Evolutionary conservation across 2,113 vertebrate genomes (phyloP).

Genomic region (Halichoerus grypus): DNA sequence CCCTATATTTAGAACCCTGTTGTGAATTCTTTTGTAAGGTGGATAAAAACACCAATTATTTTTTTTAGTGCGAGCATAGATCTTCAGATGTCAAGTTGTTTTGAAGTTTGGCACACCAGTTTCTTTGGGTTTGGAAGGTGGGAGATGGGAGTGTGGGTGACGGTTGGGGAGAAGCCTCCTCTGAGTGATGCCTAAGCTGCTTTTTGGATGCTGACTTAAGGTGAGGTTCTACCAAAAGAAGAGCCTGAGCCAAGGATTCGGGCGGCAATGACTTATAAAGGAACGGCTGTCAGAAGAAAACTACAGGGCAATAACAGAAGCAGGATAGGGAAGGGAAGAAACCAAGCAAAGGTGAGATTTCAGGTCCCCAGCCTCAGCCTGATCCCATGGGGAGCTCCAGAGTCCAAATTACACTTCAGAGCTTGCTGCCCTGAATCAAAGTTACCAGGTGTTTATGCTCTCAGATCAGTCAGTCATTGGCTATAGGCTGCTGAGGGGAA

Average conservation of each 20-base stretch:
- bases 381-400: not conserved
- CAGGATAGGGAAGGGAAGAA: not conserved
- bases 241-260: not conserved
- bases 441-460: not conserved
- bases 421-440: not conserved
- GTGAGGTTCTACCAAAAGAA: not conserved
- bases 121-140: not conserved
- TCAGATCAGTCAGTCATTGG: not conserved
- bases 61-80: not conserved
- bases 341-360: not conserved
- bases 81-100: not conserved
- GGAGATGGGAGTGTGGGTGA: not conserved
- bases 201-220: not conserved
- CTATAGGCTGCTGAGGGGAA: not conserved
- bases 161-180: not conserved
- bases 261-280: not conserved
- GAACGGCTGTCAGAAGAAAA: not conserved
- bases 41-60: not conserved
- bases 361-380: not conserved
- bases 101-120: not conserved
- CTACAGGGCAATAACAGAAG: not conserved
- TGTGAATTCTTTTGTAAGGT: constrained; percentile 45
- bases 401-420: not conserved
- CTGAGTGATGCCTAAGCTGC: not conserved
- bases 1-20: constrained; percentile 15